Conservation (phyloP, 2,888 invertebrate genomes). For the Polydrusus cervinus region DNA sequence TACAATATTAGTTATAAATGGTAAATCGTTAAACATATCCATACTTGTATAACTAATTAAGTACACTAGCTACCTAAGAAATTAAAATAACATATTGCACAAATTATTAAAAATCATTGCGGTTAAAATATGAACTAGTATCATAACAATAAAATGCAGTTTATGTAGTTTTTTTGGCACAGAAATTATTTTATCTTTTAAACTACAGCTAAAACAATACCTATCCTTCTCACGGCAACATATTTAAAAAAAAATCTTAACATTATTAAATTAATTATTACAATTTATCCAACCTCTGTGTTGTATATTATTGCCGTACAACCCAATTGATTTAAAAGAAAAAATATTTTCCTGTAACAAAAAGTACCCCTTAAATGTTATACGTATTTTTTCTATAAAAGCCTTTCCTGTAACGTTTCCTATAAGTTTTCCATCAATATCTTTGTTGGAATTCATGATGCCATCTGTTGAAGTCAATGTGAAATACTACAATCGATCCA, state of each 20-base stretch:
- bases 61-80: slow-evolving; percentile 42
- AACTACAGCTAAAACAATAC: background rate
- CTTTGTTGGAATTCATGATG: slow-evolving; percentile 97
- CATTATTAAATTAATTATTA: no score
- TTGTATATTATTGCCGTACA: no score
- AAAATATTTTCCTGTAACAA: slow-evolving; percentile 12
- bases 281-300: no score
- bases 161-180: background rate
- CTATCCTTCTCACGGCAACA: no score
- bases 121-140: slow-evolving; percentile 39
- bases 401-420: slow-evolving; percentile 25
- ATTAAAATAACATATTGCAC: slow-evolving; percentile 50
- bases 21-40: slow-evolving; percentile 33
- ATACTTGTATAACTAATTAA: slow-evolving; percentile 40
- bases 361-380: slow-evolving; percentile 33
- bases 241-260: no score
- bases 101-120: slow-evolving; percentile 38
- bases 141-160: slow-evolving; percentile 41
- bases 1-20: slow-evolving; percentile 32
- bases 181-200: slow-evolving; percentile 15
- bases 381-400: slow-evolving; percentile 40
- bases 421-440: slow-evolving; percentile 74
- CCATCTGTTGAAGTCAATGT: slow-evolving; percentile 99
- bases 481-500: slow-evolving; percentile 98
- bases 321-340: background rate